Conservation (phyloP, 2,888 invertebrate species). For the Sceliomorpha sp. region DNA sequence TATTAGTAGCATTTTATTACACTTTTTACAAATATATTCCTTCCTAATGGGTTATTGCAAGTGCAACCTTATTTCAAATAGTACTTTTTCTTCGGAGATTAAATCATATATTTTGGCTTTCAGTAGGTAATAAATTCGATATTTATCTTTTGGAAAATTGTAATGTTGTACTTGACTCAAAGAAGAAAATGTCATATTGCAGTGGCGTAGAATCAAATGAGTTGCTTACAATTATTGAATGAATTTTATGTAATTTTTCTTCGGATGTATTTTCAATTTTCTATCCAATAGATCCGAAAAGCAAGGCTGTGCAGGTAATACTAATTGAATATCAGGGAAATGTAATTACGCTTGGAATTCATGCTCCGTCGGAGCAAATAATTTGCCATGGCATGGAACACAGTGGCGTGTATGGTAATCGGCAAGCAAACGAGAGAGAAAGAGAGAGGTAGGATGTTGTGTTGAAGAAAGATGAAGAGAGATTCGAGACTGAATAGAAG, state of each 20-base stretch:
- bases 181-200: neutral
- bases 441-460: slow-evolving; percentile 51
- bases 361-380: slow-evolving; percentile 79
- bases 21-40: too few species aligned
- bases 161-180: neutral
- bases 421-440: slow-evolving; percentile 53
- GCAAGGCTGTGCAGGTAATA: slow-evolving; percentile 70
- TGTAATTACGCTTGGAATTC: slow-evolving; percentile 80
- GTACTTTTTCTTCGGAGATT: too few species aligned
- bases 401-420: slow-evolving; percentile 59
- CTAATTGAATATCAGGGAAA: slow-evolving; percentile 80
- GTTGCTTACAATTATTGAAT: slow-evolving; percentile 9
- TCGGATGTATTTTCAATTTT: slow-evolving; percentile 40
- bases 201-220: neutral
- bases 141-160: too few species aligned
- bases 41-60: too few species aligned
- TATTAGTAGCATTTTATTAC: too few species aligned
- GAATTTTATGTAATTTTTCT: slow-evolving; percentile 23
- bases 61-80: too few species aligned
- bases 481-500: slow-evolving; percentile 54
- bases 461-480: slow-evolving; percentile 58
- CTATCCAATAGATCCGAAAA: slow-evolving; percentile 54
- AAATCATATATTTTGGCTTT: too few species aligned
- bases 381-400: slow-evolving; percentile 74
- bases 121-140: too few species aligned